Base-by-base conservation (phyloP, 1,140 invertebrate species). In the Pseudoatta argentina region DNA sequence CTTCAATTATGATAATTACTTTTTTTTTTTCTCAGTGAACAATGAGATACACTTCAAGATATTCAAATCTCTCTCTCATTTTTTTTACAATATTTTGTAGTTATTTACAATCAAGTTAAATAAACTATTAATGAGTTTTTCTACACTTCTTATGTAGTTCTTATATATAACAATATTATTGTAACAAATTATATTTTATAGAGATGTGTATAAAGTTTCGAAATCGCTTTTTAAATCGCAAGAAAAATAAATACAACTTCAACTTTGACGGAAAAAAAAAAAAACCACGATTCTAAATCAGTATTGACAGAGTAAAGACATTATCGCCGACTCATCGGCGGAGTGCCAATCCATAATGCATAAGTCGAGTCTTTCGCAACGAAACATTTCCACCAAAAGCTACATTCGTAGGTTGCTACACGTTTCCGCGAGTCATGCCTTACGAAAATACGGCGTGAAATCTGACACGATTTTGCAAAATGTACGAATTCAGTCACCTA, bases 301-400 rank as follows among this genome's bases (percentile, higher is more conserved):
- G 39, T 61, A 75, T 83, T 51, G 69, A 64, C 55, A 75, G 8
- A 21, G 73, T 78, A 85, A 85, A 85, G 82, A 66, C 48, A 71
- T 67, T 76, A 85, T 64, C 73, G 24, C 30, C 59, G 61, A 27
- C 48, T 83, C 85, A 86, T 86, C 85, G 77, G 78, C 85, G 39
- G 51, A 86, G 81, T 86, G 75, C 86, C 59, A 86, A 88, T 89
- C 66, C 59, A 86, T 89, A 88, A 89, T 89, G 87, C 67, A 77
- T 69, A 59, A 66, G 66, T 57, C 53, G 71, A 44, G 64, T 81
- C 64, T 86, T 66, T 51, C 76, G 59, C 59, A 51, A 75, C 21
- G 59, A 44, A n/a, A 55, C 18, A 14, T 48, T 78, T 48, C 57
- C 39, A 48, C n/a, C 18, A 2, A 44, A n/a, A 44, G 30, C 48